Conservation (phyloP, 2,113 vertebrate genomes). For the Cynocephalus volans region DNA sequence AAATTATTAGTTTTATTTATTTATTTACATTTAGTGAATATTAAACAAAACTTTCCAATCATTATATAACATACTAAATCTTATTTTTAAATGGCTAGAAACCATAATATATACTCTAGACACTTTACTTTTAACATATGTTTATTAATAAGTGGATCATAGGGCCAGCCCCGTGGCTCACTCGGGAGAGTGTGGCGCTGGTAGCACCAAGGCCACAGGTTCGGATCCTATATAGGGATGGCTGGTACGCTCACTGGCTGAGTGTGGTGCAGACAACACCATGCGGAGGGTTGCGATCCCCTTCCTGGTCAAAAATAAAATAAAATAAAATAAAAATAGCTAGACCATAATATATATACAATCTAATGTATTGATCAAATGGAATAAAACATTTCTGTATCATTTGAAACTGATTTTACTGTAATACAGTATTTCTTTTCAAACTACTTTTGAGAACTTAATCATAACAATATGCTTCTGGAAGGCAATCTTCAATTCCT, state of each 20-base stretch:
- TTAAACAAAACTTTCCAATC: background rate
- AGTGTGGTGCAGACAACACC: too few relatives aligned
- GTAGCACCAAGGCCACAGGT: too few relatives aligned
- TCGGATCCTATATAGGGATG: too few relatives aligned
- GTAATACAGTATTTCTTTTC: background rate
- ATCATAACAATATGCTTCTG: background rate
- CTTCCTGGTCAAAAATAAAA: too few relatives aligned
- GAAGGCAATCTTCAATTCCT: background rate
- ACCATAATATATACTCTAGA: background rate
- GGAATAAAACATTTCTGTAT: background rate
- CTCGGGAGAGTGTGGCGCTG: too few relatives aligned
- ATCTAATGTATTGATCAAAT: background rate
- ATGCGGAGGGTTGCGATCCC: too few relatives aligned
- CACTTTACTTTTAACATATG: background rate
- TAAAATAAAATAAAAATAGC: too few relatives aligned
- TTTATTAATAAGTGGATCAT: background rate
- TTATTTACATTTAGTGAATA: background rate
- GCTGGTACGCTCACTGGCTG: too few relatives aligned
- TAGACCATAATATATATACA: background rate
- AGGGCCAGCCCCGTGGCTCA: too few relatives aligned
- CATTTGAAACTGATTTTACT: background rate
- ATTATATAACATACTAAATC: background rate
- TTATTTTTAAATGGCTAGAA: background rate
- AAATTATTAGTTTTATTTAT: background rate
- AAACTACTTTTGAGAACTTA: background rate